Percentiles rank a stretch among this genome's conserved stretches.
phyloP scores from a whole-genome alignment of 2,888 invertebrate genomes.

The Exephanes ischioxanthus region DNA sequence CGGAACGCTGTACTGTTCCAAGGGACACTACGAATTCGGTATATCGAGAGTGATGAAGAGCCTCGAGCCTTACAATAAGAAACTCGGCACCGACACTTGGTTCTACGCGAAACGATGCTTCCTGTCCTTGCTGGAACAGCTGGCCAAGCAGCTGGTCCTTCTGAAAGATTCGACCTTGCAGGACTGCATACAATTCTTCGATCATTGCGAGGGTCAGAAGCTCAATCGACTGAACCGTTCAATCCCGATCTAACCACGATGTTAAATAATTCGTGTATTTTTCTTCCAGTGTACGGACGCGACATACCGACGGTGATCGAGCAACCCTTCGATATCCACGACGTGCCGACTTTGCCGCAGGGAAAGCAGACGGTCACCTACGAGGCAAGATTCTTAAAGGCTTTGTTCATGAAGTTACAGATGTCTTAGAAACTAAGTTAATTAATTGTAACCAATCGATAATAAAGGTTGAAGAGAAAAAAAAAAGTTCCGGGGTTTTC shows the following conservation, averaged over 20 bases:
- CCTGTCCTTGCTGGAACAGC: conserved; percentile 95
- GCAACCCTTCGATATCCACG: conserved; percentile 91
- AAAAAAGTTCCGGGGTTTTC: not conserved
- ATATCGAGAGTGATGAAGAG: conserved; percentile 99
- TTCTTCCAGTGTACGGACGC: conserved; percentile 90
- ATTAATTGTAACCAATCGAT: not conserved
- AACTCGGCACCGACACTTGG: conserved; percentile 99
- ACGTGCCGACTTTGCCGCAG: conserved; percentile 88
- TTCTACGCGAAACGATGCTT: conserved; percentile 98
- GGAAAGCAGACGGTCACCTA: conserved; percentile 96
- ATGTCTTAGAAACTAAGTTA: conserved; percentile 77
- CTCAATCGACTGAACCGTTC: not conserved
- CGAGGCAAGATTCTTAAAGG: conserved; percentile 94
- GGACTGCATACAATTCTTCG: conserved; percentile 95
- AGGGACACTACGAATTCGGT: conserved; percentile 99
- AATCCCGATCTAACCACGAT: not conserved
- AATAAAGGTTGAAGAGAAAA: not conserved
- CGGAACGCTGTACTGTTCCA: conserved; percentile 98
- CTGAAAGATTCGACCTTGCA: conserved; percentile 94
- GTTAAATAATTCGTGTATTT: conserved; percentile 55
- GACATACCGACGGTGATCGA: conserved; percentile 94
- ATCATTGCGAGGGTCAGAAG: conserved; percentile 92
- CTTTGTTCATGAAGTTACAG: conserved; percentile 90
- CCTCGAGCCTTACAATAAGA: conserved; percentile 96
- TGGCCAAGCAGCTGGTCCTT: conserved; percentile 95